Percentiles rank a stretch among this genome's conserved stretches.
phyloP scores from a whole-genome alignment of 1,140 invertebrate genomes.

The Megalonaias nervosa region DNA sequence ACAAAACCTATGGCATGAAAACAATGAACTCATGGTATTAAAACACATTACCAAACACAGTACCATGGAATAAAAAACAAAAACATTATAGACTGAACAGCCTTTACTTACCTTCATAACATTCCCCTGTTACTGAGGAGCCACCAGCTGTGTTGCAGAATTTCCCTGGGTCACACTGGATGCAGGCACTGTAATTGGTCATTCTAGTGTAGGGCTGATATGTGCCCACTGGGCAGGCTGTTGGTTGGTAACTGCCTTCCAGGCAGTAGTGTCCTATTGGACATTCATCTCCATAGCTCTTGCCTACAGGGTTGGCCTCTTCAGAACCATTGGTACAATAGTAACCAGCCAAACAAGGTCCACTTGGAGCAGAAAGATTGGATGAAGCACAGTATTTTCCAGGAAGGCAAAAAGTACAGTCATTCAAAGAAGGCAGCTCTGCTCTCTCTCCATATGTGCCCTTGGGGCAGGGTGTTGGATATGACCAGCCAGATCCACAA shows the following conservation, averaged over 20 bases:
- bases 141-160: conserved; percentile 59
- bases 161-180: conserved; percentile 59
- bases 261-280: conserved; percentile 64
- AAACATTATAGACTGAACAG: too few species aligned
- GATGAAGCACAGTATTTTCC: conserved; percentile 63
- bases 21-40: too few species aligned
- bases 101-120: conserved; percentile 35
- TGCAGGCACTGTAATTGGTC: conserved; percentile 56
- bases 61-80: too few species aligned
- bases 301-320: conserved; percentile 59
- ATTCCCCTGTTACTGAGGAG: conserved; percentile 53
- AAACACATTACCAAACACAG: too few species aligned
- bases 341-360: conserved; percentile 63
- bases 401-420: conserved; percentile 64
- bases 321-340: conserved; percentile 65
- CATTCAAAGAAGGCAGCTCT: conserved; percentile 51
- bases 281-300: conserved; percentile 65
- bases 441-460: conserved; percentile 63
- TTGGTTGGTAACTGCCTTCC: conserved; percentile 57
- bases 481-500: conserved; percentile 54
- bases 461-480: conserved; percentile 59
- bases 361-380: conserved; percentile 53
- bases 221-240: conserved; percentile 59
- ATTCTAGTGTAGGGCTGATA: conserved; percentile 59
- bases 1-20: too few species aligned